These are phyloP conservation scores for Formica selysi DNA, from an alignment of 1,140 invertebrate species.

Conservation along the genomic window DNA sequence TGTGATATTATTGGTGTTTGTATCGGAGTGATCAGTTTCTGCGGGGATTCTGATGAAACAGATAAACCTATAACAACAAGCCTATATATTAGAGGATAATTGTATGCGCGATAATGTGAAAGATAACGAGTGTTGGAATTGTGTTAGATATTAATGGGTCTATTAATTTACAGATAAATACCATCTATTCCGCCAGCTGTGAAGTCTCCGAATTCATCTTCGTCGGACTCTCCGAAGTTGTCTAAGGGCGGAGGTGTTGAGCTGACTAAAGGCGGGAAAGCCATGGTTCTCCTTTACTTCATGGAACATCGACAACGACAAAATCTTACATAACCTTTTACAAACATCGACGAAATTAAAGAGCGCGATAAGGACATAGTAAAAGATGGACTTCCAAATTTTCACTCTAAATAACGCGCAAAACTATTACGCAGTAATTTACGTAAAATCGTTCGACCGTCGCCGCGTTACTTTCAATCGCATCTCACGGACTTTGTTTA, in stretches of 20 bases:
- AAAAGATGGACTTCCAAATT: neutral
- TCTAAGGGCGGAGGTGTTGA: slow-evolving; percentile 89
- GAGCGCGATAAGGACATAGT: too few species aligned
- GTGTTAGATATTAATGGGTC: neutral
- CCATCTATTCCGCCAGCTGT: slow-evolving; percentile 85
- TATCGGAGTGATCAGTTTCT: slow-evolving; percentile 79
- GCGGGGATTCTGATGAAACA: slow-evolving; percentile 85
- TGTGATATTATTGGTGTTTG: slow-evolving; percentile 78
- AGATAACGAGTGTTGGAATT: neutral
- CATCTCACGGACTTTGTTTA: slow-evolving; percentile 28
- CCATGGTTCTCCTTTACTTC: slow-evolving; percentile 75
- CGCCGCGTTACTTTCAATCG: neutral
- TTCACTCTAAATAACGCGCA: neutral
- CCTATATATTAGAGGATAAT: slow-evolving; percentile 15
- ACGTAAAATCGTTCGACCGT: neutral
- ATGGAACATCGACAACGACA: neutral
- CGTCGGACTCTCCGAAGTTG: slow-evolving; percentile 87
- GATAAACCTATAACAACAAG: slow-evolving; percentile 83
- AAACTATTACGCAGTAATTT: neutral
- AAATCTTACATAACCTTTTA: neutral
- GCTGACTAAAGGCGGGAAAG: slow-evolving; percentile 88
- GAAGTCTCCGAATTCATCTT: slow-evolving; percentile 89
- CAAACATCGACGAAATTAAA: slow-evolving; percentile 7
- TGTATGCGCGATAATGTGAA: neutral
- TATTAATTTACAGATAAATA: slow-evolving; percentile 68